These are phyloP conservation scores for Drosophila anomalata DNA, from an alignment of 2,888 invertebrate species.

Conservation along the genomic window DNA sequence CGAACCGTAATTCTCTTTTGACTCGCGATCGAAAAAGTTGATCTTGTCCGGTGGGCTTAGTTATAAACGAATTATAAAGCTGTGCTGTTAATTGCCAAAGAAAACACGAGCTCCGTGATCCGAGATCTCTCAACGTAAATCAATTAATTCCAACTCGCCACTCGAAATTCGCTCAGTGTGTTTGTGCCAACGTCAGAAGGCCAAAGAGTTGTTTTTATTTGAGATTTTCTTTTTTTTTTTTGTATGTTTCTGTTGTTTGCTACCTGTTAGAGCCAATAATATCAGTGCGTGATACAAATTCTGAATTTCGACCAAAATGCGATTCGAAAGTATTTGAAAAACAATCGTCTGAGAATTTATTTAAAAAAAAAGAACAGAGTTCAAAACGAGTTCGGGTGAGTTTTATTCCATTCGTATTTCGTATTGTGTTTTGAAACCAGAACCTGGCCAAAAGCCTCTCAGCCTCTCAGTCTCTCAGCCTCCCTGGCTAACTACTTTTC, in stretches of 20 bases:
- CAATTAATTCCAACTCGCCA: neutral
- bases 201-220: slow-evolving; percentile 1
- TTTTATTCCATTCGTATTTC: neutral
- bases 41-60: slow-evolving; percentile 17
- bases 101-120: slow-evolving; percentile 22
- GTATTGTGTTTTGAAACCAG: slow-evolving; percentile 17
- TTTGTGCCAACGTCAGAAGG: slow-evolving; percentile 17
- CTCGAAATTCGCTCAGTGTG: slow-evolving; percentile 5
- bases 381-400: slow-evolving; percentile 34
- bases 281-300: slow-evolving; percentile 3
- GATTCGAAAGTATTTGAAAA: slow-evolving; percentile 23
- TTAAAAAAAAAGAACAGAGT: slow-evolving; percentile 3
- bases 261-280: slow-evolving; percentile 4
- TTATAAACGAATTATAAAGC: slow-evolving; percentile 4
- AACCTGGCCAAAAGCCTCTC: slow-evolving; percentile 20
- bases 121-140: neutral
- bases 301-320: slow-evolving; percentile 16
- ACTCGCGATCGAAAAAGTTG: slow-evolving; percentile 28
- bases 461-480: neutral
- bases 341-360: slow-evolving; percentile 3
- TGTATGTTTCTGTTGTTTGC: slow-evolving; percentile 1
- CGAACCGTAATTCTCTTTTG: slow-evolving; percentile 1
- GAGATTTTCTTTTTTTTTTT: neutral
- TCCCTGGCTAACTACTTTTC: neutral
- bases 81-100: slow-evolving; percentile 34